Percentiles rank a stretch among this genome's conserved stretches.
Evolutionary conservation across 2,797 vertebrate genomes (phyloP).

Genomic region (Lagodon rhomboides): DNA sequence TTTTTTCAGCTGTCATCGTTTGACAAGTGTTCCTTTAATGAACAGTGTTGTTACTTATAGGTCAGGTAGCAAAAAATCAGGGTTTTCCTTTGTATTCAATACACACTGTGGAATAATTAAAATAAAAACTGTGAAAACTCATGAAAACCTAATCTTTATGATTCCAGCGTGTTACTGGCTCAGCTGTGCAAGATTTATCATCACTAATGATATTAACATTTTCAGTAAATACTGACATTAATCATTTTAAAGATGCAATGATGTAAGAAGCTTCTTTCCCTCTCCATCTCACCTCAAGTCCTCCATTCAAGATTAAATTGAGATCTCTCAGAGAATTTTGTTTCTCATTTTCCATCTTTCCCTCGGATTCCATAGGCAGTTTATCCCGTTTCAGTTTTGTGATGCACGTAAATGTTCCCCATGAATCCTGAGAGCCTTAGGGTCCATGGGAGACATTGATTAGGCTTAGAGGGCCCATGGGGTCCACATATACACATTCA

Average conservation of each 20-base stretch:
- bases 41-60: no score
- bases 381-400: background rate
- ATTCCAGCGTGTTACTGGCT: background rate
- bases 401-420: background rate
- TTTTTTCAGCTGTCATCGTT: background rate
- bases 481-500: background rate
- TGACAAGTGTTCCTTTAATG: no score
- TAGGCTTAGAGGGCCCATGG: constrained; percentile 9
- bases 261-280: constrained; percentile 3
- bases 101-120: background rate
- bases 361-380: background rate
- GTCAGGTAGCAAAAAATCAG: no score
- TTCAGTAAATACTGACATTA: background rate
- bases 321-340: background rate
- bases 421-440: background rate
- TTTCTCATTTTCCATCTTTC: background rate
- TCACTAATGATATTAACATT: background rate
- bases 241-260: constrained; percentile 14
- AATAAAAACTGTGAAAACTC: background rate
- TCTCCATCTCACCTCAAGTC: background rate
- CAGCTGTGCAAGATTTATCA: background rate
- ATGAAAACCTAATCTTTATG: background rate
- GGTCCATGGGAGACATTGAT: constrained; percentile 3
- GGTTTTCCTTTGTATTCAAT: background rate
- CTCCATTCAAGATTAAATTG: background rate